Evolutionary conservation across 2,113 vertebrate species (phyloP).

Genomic region (Bos indicus): DNA sequence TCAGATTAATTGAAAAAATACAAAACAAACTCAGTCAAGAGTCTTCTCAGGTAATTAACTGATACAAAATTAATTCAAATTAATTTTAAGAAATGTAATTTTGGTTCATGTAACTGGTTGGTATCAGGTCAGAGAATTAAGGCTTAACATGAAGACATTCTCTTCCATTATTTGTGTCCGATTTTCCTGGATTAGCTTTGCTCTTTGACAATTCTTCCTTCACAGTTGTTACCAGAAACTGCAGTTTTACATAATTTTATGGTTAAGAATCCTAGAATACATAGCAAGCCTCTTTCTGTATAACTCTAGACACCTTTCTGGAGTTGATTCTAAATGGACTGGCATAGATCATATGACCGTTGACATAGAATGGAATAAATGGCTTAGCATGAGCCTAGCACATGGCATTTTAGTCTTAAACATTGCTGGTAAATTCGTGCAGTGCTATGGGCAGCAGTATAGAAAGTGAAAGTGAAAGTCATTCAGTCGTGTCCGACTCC

Average conservation of each 20-base stretch:
- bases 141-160: rapidly evolving
- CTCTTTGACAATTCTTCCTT: not conserved
- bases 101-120: not conserved
- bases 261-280: not conserved
- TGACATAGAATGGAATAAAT: not conserved
- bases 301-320: not conserved
- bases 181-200: not conserved
- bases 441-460: not conserved
- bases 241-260: not conserved
- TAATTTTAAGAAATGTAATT: not conserved
- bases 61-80: not conserved
- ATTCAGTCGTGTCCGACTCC: not conserved
- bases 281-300: not conserved
- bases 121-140: not conserved
- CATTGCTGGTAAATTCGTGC: not conserved
- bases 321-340: not conserved
- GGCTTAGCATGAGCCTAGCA: not conserved
- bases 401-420: not conserved
- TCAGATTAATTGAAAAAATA: not conserved
- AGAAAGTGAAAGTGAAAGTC: not conserved
- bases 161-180: too few relatives aligned
- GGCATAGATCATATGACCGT: not conserved
- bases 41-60: not conserved
- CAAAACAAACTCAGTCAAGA: not conserved
- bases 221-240: too few relatives aligned